These are phyloP conservation scores for Agriopis leucophaearia DNA, from an alignment of 2,888 invertebrate genomes.

Conservation along the genomic window DNA sequence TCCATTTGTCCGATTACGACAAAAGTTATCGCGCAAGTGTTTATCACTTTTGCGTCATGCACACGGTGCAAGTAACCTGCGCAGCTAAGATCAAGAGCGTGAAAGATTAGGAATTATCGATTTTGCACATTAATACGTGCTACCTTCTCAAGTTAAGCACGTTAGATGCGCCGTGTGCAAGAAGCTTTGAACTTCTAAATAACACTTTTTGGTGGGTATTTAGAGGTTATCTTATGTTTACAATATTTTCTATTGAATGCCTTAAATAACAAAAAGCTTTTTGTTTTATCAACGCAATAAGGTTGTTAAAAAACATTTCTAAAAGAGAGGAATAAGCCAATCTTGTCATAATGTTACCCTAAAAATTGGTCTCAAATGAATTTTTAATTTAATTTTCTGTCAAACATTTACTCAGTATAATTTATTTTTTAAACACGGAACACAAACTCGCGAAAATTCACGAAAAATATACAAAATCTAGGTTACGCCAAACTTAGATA, in stretches of 20 bases:
- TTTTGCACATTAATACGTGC: too few relatives aligned
- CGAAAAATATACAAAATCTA: conserved; percentile 31
- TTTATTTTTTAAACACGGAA: conserved; percentile 28
- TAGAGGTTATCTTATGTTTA: too few relatives aligned
- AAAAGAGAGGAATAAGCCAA: not conserved
- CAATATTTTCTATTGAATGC: too few relatives aligned
- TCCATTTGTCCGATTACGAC: not conserved
- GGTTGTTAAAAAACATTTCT: not conserved
- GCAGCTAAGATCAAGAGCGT: too few relatives aligned
- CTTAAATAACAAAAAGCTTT: too few relatives aligned
- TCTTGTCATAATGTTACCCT: not conserved
- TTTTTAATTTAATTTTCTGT: conserved; percentile 20
- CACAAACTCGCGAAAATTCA: conserved; percentile 20
- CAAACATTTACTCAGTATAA: conserved; percentile 30
- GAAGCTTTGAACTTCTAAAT: too few relatives aligned
- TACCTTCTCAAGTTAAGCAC: too few relatives aligned
- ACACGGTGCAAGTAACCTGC: too few relatives aligned
- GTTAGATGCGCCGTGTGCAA: too few relatives aligned
- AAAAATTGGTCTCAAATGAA: conserved; percentile 15
- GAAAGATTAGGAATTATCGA: too few relatives aligned
- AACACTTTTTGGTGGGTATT: too few relatives aligned
- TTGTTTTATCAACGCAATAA: not conserved
- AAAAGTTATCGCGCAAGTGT: not conserved
- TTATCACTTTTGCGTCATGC: not conserved
- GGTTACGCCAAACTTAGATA: conserved; percentile 36